Evolutionary conservation across 2,797 vertebrate species (phyloP).

Genomic region (Zalophus californianus): DNA sequence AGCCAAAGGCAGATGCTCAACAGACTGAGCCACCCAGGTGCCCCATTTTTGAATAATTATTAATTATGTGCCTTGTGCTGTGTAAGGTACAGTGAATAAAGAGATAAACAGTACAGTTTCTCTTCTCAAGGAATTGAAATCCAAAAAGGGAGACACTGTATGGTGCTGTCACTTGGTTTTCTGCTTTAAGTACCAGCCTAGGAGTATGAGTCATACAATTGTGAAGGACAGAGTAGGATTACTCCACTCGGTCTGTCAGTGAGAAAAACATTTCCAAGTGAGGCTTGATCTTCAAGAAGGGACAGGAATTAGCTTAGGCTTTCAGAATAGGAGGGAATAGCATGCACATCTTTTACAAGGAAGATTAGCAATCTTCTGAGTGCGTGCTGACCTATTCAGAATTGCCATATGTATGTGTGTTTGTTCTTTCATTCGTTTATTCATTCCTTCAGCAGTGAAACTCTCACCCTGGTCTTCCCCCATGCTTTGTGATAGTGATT

Average conservation of each 20-base stretch:
- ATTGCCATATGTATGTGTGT: background rate
- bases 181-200: background rate
- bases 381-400: background rate
- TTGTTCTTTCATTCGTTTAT: background rate
- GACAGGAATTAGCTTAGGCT: background rate
- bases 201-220: background rate
- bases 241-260: background rate
- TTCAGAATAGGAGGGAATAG: background rate
- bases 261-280: background rate
- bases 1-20: no score
- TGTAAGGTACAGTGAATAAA: background rate
- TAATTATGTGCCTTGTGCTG: background rate
- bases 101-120: background rate
- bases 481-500: background rate
- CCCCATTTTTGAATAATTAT: slow-evolving; percentile 5
- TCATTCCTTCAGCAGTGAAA: background rate
- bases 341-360: background rate
- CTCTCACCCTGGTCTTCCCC: background rate
- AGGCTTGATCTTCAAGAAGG: slow-evolving; percentile 14
- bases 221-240: background rate
- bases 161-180: background rate
- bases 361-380: background rate
- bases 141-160: background rate
- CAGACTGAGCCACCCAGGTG: no score
- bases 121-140: slow-evolving; percentile 8